phyloP scores from a whole-genome alignment of 2,113 vertebrate species.

The Silurus asotus region DNA sequence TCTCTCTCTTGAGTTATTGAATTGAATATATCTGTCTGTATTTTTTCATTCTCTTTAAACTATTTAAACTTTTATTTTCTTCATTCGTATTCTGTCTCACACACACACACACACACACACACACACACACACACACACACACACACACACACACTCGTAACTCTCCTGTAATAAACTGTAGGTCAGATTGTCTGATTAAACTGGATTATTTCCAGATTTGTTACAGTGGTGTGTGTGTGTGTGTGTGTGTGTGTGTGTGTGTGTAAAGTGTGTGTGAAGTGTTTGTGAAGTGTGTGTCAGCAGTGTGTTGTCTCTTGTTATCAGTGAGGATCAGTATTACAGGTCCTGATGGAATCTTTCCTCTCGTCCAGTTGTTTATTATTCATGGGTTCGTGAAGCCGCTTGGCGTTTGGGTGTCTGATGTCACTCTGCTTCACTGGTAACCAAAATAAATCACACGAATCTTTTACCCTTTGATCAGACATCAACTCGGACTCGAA shows the following conservation, averaged over 20 bases:
- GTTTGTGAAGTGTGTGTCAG: neutral
- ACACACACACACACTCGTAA: neutral
- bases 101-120: neutral
- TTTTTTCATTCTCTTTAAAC: neutral
- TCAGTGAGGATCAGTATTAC: neutral
- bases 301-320: neutral
- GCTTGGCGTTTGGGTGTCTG: neutral
- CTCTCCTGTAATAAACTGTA: neutral
- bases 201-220: neutral
- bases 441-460: neutral
- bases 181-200: slow-evolving; percentile 8
- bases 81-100: neutral
- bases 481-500: neutral
- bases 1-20: neutral
- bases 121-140: no score
- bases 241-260: neutral
- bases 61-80: neutral
- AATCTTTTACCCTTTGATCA: slow-evolving; percentile 17
- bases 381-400: neutral
- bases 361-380: neutral
- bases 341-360: neutral
- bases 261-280: no score
- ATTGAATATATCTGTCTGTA: neutral
- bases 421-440: neutral
- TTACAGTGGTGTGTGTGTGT: neutral